A percentile compares a stretch with the other conserved stretches of the same genome.
phyloP scores from a whole-genome alignment of 1,140 invertebrate genomes.

The Armadillidium nasatum region DNA sequence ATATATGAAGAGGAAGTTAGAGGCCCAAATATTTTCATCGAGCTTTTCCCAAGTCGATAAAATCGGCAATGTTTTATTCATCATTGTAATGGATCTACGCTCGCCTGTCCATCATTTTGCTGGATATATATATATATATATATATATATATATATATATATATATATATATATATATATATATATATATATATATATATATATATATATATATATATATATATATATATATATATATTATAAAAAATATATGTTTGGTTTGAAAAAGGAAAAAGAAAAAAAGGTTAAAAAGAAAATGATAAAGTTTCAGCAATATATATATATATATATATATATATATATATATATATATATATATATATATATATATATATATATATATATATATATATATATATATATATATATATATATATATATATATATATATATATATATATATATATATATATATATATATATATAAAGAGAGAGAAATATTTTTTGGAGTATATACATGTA shows the following conservation, averaged over 20 bases:
- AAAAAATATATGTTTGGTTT: no score
- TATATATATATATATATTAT: no score
- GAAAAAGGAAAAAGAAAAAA: no score
- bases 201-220: no score
- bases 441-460: no score
- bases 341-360: not conserved
- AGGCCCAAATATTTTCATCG: not conserved
- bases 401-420: not conserved
- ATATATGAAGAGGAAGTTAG: not conserved
- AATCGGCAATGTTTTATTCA: not conserved
- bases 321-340: slow-evolving; percentile 7
- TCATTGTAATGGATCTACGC: slow-evolving; percentile 1
- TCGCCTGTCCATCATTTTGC: not conserved
- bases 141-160: slow-evolving; percentile 6
- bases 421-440: no score
- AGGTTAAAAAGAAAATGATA: no score
- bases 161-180: slow-evolving; percentile 6
- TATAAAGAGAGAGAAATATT: no score
- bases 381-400: slow-evolving; percentile 7
- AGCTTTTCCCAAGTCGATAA: not conserved
- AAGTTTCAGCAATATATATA: no score
- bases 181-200: slow-evolving; percentile 6
- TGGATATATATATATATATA: not conserved
- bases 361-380: not conserved
- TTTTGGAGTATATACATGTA: no score